Base-by-base conservation (phyloP, 2,888 invertebrate genomes). In the Sipha maydis region DNA sequence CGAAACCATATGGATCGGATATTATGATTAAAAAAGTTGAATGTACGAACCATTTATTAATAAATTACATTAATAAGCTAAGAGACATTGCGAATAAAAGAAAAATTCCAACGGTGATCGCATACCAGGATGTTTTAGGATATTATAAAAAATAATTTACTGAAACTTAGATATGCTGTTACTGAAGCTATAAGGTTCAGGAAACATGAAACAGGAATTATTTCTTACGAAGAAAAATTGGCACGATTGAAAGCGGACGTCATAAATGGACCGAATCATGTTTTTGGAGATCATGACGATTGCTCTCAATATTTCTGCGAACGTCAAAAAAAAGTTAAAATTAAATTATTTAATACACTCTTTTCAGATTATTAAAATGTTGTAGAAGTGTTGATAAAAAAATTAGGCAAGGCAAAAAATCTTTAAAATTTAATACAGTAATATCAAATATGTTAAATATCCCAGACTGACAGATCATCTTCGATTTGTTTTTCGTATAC, bases 1-100 rank as follows among this genome's bases (percentile, higher is more conserved):
- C 77, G 0, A 78, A 78, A 8, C 77, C 77, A 17, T 28, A 54
- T 54, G 77, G 54, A n/a, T 17, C 48, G 19, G 28, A 77, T 77
- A 54, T 77, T 19, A 48, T 77, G 0, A 54, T 54, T 77, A 54
- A 48, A 31, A 54, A 54, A 28, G 48, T 77, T 19, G 48, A 77
- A 77, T 77, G 54, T 28, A 19, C 77, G 8, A 77, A 77, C 28
- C 54, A 77, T 31, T 28, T 54, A 17, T 77, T 77, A 19, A 54
- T 48, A 54, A 77, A 77, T 31, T 77, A 54, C n/a, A 76, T 76
- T 48, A 76, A 76, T 76, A 48, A 76, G 19, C 41, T 76, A 21
- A 75, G 48, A 73, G 19, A 11, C 71, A 31, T 31, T 4, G 28
- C 14, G 31, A 71, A 71, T 31, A 76, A 76, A 76, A n/a, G 41